Conservation (phyloP, 2,113 vertebrate genomes). For the Bucco capensis region DNA sequence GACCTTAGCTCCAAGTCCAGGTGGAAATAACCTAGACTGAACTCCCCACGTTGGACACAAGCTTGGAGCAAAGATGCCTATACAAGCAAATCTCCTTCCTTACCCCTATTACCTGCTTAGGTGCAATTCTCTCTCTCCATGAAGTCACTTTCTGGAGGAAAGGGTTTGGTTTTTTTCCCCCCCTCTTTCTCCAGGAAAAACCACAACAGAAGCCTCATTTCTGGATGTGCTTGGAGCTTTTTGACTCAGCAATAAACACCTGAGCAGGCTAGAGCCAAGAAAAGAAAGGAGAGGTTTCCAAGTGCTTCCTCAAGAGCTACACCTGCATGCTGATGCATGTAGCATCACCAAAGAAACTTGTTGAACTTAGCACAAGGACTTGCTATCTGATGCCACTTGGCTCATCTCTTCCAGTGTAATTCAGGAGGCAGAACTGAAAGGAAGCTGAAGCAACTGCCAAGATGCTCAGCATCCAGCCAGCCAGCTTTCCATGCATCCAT, state of each 20-base stretch:
- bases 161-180: not conserved
- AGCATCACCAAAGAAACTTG: not conserved
- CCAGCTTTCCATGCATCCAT: too few species aligned
- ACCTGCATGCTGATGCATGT: not conserved
- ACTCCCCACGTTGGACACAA: not conserved
- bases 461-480: not conserved
- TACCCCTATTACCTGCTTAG: slow-evolving; percentile 15
- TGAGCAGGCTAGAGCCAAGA: not conserved
- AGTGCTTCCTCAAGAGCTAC: slow-evolving; percentile 14
- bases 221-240: not conserved
- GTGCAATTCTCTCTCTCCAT: not conserved
- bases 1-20: not conserved
- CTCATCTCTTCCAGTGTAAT: not conserved
- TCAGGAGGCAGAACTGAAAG: not conserved
- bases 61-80: not conserved
- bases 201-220: slow-evolving; percentile 45
- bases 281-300: not conserved
- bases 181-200: slow-evolving; percentile 20
- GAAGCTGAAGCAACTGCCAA: not conserved
- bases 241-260: slow-evolving; percentile 18
- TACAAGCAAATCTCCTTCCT: not conserved
- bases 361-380: not conserved
- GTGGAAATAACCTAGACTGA: not conserved
- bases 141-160: slow-evolving; percentile 57
- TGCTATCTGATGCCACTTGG: not conserved